Conservation (phyloP, 2,113 vertebrate species). For the Euleptes europaea region DNA sequence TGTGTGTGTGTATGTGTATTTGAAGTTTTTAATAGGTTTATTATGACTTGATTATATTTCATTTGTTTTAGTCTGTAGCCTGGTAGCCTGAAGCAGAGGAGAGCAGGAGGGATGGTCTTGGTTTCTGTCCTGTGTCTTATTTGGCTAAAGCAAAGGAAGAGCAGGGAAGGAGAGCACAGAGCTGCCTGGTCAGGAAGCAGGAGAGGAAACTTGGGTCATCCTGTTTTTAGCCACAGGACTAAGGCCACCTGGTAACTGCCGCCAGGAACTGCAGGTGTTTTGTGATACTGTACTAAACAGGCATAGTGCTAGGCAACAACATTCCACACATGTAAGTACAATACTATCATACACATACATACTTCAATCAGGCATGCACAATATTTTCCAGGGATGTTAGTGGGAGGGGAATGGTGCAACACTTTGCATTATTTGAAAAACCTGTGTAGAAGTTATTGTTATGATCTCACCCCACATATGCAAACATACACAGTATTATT, state of each 20-base stretch:
- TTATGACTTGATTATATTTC: background rate
- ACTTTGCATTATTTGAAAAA: background rate
- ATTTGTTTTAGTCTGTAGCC: background rate
- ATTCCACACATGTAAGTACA: background rate
- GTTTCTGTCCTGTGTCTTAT: background rate
- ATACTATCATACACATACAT: background rate
- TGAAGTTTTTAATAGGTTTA: background rate
- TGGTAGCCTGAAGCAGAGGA: background rate
- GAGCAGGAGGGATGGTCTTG: background rate
- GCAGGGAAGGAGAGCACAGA: slow-evolving; percentile 18
- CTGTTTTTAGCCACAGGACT: background rate
- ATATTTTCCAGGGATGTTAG: background rate
- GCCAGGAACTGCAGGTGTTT: background rate
- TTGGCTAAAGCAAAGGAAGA: slow-evolving; percentile 52
- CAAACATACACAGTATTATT: background rate
- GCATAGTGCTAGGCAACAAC: background rate
- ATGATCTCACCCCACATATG: background rate
- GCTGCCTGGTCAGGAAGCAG: slow-evolving; percentile 9
- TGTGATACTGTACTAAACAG: background rate
- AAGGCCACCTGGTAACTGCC: background rate
- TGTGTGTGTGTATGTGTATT: too few species aligned
- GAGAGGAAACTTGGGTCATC: background rate
- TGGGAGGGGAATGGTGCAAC: background rate
- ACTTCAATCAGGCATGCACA: background rate
- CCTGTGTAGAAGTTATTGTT: background rate